Evolutionary conservation across 2,888 invertebrate genomes (phyloP).

Genomic region (Heliconius ismenius): DNA sequence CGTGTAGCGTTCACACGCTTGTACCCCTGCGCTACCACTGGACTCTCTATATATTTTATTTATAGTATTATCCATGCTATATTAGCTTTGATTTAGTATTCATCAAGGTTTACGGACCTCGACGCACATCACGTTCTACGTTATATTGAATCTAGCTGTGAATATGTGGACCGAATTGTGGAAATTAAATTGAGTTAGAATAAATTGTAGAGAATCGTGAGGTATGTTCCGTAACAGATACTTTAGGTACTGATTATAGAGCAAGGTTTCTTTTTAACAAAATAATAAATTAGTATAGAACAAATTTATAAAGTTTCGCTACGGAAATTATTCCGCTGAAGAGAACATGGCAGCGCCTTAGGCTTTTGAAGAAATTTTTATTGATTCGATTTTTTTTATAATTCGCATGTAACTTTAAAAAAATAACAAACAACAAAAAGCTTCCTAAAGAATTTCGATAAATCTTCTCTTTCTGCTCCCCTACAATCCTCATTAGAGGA

Average conservation of each 20-base stretch:
- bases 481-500: too few relatives aligned
- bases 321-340: too few relatives aligned
- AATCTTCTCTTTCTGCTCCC: background rate
- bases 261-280: background rate
- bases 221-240: conserved; percentile 12
- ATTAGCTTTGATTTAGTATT: conserved; percentile 11
- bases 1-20: too few relatives aligned
- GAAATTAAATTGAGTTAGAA: conserved; percentile 33
- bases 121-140: conserved; percentile 31
- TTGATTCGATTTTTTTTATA: too few relatives aligned
- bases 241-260: background rate
- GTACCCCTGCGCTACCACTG: too few relatives aligned
- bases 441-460: background rate
- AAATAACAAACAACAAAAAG: background rate
- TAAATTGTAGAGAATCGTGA: conserved; percentile 13
- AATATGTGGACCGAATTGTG: conserved; percentile 37
- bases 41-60: background rate
- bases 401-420: too few relatives aligned
- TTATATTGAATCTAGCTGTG: conserved; percentile 39
- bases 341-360: too few relatives aligned
- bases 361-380: too few relatives aligned
- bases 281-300: background rate
- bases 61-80: background rate
- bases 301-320: too few relatives aligned
- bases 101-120: background rate